Evolutionary conservation across 2,888 invertebrate genomes (phyloP), one percentile per base, ranked within the genome.

Genomic region (Malthinus seriepunctatus): DNA sequence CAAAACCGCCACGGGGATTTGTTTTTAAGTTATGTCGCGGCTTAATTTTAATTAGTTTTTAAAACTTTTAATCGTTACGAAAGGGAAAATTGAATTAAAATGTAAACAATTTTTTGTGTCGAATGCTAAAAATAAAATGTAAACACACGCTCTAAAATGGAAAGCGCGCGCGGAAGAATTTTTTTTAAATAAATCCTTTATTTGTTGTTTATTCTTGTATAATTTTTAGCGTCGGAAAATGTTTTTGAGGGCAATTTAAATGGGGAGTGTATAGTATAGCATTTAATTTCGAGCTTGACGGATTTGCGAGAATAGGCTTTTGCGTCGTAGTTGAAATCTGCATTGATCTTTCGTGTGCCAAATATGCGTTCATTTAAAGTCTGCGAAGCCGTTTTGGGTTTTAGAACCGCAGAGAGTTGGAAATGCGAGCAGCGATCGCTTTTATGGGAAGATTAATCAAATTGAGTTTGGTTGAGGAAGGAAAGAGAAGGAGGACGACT

Each of bases 361-460:
- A 58, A 58, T 53, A 53, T 47, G 54, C 51, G 55, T 51, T 38
- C 54, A 46, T 49, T 53, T 58, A 58, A 51, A 57, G 57, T 52
- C 47, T 50, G 12, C 38, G 32, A 39, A 52, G 46, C 53, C 48
- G 58, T 53, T 60, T 55, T 51, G 37, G 37, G 61, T 51, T 57
- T 42, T 49, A 47, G 50, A 56, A 60, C 60, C 60, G 60, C 56
- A 56, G 56, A 60, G 63, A 64, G 61, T 62, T 59, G 56, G 59
- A 39, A 51, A 65, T 62, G 62, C 63, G 63, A 69, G 69, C 65
- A 67, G 67, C 69, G 71, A 70, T 71, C 67, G 71, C 71, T 71
- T 72, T 71, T 71, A 71, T 70, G 69, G 69, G 67, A 68, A 71
- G 71, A 73, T 73, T 73, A 73, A 73, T 73, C 73, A 73, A 73